Percentiles rank a stretch among this genome's conserved stretches.
Conservation (phyloP, 2,797 vertebrate species). For the Macrochelys suwanniensis region DNA sequence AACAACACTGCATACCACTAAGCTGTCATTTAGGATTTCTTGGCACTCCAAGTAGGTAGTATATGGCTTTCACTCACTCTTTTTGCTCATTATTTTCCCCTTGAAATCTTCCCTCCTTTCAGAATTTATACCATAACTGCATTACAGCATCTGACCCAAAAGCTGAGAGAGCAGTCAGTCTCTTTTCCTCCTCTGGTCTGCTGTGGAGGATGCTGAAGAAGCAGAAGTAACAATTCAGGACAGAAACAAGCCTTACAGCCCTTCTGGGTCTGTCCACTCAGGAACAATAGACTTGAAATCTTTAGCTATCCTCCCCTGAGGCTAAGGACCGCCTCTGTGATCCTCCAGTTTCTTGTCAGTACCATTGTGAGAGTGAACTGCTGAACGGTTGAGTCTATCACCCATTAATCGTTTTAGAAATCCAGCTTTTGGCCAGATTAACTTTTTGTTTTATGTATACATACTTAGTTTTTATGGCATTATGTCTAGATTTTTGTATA, state of each 20-base stretch:
- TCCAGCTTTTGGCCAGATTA: neutral
- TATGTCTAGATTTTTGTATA: neutral
- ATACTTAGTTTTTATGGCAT: neutral
- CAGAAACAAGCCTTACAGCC: neutral
- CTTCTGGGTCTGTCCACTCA: slow-evolving; percentile 10
- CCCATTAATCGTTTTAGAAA: neutral
- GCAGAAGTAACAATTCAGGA: neutral
- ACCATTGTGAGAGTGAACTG: neutral
- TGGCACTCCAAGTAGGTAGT: neutral
- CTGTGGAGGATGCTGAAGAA: slow-evolving; percentile 13
- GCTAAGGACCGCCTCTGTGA: neutral
- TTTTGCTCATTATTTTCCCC: neutral
- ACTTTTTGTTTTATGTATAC: neutral
- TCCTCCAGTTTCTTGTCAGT: neutral
- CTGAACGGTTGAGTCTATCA: neutral
- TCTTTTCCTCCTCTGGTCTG: neutral
- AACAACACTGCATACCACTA: neutral
- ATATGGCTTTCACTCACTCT: neutral
- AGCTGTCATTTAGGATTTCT: neutral
- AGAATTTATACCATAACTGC: neutral
- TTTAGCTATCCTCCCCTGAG: neutral
- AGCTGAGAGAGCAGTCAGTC: neutral
- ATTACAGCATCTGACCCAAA: neutral
- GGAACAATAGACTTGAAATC: neutral
- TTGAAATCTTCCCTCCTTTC: neutral